Percentiles rank a stretch among this genome's conserved stretches.
Evolutionary conservation across 1,140 invertebrate species (phyloP).

Genomic region (Psix sp.): DNA sequence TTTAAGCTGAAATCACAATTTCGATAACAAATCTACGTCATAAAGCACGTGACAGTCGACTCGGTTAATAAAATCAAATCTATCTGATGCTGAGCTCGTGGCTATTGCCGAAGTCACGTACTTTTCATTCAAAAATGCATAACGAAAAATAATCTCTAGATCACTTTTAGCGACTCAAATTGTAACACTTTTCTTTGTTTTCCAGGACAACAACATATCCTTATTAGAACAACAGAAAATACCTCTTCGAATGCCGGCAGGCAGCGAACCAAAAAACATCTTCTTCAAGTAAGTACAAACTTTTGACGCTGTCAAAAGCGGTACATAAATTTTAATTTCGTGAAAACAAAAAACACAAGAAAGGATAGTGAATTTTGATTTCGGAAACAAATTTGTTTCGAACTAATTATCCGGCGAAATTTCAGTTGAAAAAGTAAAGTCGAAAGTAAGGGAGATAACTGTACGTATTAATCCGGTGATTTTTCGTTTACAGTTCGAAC

Average conservation of each 20-base stretch:
- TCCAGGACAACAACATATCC: slow-evolving; percentile 76
- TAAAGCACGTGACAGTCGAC: slow-evolving; percentile 31
- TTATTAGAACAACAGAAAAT: slow-evolving; percentile 77
- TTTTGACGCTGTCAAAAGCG: too few relatives aligned
- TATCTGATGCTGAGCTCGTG: slow-evolving; percentile 22
- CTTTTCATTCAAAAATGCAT: slow-evolving; percentile 29
- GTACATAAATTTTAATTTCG: slow-evolving; percentile 1
- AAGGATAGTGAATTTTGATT: too few relatives aligned
- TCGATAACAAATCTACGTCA: slow-evolving; percentile 22
- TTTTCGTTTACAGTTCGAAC: slow-evolving; percentile 41
- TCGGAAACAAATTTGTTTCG: too few relatives aligned
- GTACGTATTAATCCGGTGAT: slow-evolving; percentile 17
- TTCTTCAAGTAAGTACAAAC: slow-evolving; percentile 84
- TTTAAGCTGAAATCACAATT: neutral
- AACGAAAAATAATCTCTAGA: slow-evolving; percentile 19
- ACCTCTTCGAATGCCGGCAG: slow-evolving; percentile 77
- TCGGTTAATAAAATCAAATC: slow-evolving; percentile 22
- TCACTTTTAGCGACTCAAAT: slow-evolving; percentile 21
- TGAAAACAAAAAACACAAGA: too few relatives aligned
- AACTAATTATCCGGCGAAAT: slow-evolving; percentile 3
- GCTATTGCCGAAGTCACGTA: slow-evolving; percentile 27
- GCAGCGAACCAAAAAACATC: slow-evolving; percentile 81
- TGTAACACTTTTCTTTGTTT: slow-evolving; percentile 13
- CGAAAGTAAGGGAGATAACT: slow-evolving; percentile 14
- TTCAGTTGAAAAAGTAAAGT: slow-evolving; percentile 6